Evolutionary conservation across 2,888 invertebrate species (phyloP), one percentile per base, ranked within the genome.

Genomic region (Agonopterix subpropinquella): DNA sequence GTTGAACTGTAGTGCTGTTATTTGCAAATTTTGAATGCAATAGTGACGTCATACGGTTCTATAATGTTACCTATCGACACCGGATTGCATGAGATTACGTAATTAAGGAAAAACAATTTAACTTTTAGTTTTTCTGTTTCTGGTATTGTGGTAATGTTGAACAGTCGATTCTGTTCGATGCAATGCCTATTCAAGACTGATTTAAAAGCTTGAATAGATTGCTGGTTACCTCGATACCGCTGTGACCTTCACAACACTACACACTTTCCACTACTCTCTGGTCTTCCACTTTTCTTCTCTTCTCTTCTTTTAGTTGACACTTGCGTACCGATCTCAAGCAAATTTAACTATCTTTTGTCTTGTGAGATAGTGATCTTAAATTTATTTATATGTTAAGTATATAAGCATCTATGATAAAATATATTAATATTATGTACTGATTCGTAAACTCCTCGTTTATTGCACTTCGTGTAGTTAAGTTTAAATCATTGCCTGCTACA

Each of bases 271-370:
- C 62, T 62, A 58, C 58, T 64, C 58, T 64, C 54, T 64, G 47
- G 63, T 73, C 73, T 76, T 78, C 78, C 72, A 70, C 54, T 55
- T 53, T 53, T 51, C 54, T 48, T 43, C 48, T 48, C 46, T 56
- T 53, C 62, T 57, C 41, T 13, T 49, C 54, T 54, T 53, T 51
- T 45, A 39, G 35, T 48, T 54, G 39, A 39, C 10, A 39, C 39
- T n/a, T 50, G 48, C 18, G 28, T 44, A 44, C 35, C 8, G 13
- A 36, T 39, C 11, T 78, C 86, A 87, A 88, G 87, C 87, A 88
- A 87, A 87, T 88, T 88, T 87, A 87, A 82, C 69, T 84, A 84
- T 86, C 79, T 59, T 58, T 67, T 62, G 56, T 67, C 65, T 70
- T 68, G 65, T 76, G 73, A 75, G 70, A 66, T 67, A 66, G 61